Conservation (phyloP, 2,888 invertebrate genomes). For the Netelia inedita region DNA sequence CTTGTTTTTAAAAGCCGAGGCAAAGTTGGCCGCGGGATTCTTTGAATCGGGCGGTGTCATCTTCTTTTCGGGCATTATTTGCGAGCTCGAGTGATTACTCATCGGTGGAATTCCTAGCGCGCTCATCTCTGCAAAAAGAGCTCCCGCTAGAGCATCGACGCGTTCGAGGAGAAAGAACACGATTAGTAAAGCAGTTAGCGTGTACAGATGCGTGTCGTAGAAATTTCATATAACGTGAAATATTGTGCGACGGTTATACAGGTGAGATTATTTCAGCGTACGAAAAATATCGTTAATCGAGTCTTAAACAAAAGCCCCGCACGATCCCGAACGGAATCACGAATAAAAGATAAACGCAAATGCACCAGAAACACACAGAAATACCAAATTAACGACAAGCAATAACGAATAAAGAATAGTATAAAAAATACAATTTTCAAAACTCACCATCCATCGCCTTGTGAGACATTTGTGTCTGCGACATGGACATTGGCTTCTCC, state of each 20-base stretch:
- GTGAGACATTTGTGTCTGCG: slow-evolving; percentile 86
- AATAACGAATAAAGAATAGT: slow-evolving; percentile 15
- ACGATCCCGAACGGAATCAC: slow-evolving; percentile 46
- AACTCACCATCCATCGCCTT: slow-evolving; percentile 83
- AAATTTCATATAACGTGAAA: slow-evolving; percentile 15
- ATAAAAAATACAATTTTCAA: slow-evolving; percentile 18
- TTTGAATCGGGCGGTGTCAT: slow-evolving; percentile 86
- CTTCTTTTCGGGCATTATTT: slow-evolving; percentile 87
- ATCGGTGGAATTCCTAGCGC: slow-evolving; percentile 81
- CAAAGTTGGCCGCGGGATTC: slow-evolving; percentile 87
- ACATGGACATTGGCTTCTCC: slow-evolving; percentile 88
- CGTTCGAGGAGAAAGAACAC: slow-evolving; percentile 62
- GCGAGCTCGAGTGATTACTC: slow-evolving; percentile 80
- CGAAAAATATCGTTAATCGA: neutral
- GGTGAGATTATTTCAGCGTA: neutral
- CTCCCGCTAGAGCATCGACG: slow-evolving; percentile 81
- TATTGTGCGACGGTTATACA: slow-evolving; percentile 16
- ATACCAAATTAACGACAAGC: slow-evolving; percentile 34
- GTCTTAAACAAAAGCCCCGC: no score
- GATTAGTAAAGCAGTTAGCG: slow-evolving; percentile 73
- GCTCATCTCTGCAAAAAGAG: slow-evolving; percentile 84
- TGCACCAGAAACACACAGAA: slow-evolving; percentile 44
- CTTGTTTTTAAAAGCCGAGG: slow-evolving; percentile 89
- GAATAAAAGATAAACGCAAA: slow-evolving; percentile 53
- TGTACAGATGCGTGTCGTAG: slow-evolving; percentile 38